A percentile compares a stretch with the other conserved stretches of the same genome.
Evolutionary conservation across 2,113 vertebrate genomes (phyloP).

Genomic region (Genyomyrus donnyi): DNA sequence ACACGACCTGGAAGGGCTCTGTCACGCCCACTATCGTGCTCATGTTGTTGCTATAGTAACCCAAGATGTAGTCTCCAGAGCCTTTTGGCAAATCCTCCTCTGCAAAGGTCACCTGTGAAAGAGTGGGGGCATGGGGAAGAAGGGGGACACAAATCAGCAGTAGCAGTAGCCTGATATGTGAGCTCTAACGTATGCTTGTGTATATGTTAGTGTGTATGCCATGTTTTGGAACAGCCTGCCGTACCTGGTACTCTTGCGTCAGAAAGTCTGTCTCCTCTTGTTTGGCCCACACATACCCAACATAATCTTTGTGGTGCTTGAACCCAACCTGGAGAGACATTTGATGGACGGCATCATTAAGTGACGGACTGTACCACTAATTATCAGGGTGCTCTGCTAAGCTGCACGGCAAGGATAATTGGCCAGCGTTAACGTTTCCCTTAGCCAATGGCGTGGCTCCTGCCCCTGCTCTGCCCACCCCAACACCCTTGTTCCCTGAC

Average conservation of each 20-base stretch:
- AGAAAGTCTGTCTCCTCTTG: conserved; percentile 75
- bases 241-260: conserved; percentile 64
- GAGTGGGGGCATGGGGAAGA: conserved; percentile 15
- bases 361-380: background rate
- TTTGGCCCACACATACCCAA: conserved; percentile 89
- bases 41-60: conserved; percentile 84
- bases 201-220: background rate
- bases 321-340: conserved; percentile 78
- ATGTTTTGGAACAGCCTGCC: background rate
- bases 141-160: conserved; percentile 20
- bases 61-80: conserved; percentile 84
- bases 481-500: background rate
- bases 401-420: background rate
- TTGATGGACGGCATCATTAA: background rate
- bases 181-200: no score
- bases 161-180: background rate
- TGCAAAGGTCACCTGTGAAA: conserved; percentile 72
- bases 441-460: background rate
- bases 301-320: conserved; percentile 90
- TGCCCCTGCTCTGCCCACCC: background rate
- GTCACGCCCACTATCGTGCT: conserved; percentile 80
- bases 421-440: background rate
- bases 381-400: background rate
- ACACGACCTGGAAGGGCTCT: conserved; percentile 84
- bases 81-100: conserved; percentile 83